Evolutionary conservation across 1,140 invertebrate genomes (phyloP).

Genomic region (Tetramorium simillimum): DNA sequence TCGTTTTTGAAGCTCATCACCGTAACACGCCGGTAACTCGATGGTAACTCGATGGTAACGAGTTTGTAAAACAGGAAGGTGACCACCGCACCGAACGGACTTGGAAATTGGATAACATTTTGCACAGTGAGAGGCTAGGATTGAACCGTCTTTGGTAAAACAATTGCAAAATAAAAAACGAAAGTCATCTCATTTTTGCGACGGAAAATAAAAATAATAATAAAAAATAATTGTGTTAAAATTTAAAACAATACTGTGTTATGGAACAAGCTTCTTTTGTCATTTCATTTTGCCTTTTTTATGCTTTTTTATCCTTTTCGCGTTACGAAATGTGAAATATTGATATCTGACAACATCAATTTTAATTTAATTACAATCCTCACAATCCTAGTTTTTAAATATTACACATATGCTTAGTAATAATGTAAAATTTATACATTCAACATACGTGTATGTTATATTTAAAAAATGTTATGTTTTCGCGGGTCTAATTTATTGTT

Average conservation of each 20-base stretch:
- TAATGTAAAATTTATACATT: neutral
- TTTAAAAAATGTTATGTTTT: neutral
- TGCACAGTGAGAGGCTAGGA: neutral
- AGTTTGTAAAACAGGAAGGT: constrained; percentile 58
- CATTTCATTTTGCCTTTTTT: neutral
- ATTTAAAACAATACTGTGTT: neutral
- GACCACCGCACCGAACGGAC: neutral
- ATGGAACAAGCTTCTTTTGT: neutral
- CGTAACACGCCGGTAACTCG: constrained; percentile 50
- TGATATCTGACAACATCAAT: neutral
- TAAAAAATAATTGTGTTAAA: neutral
- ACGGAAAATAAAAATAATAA: neutral
- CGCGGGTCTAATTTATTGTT: neutral
- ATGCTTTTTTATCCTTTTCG: no score
- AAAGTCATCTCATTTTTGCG: neutral
- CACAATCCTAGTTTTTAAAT: neutral
- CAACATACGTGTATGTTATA: neutral
- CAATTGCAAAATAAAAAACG: neutral
- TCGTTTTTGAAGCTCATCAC: constrained; percentile 36
- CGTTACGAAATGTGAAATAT: neutral
- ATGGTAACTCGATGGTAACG: constrained; percentile 60
- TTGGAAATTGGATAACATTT: constrained; percentile 53
- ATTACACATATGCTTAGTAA: neutral
- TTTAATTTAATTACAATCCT: neutral
- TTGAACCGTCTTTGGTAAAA: neutral